Conservation (phyloP, 2,797 vertebrate genomes). For the Oryzias sinensis region DNA sequence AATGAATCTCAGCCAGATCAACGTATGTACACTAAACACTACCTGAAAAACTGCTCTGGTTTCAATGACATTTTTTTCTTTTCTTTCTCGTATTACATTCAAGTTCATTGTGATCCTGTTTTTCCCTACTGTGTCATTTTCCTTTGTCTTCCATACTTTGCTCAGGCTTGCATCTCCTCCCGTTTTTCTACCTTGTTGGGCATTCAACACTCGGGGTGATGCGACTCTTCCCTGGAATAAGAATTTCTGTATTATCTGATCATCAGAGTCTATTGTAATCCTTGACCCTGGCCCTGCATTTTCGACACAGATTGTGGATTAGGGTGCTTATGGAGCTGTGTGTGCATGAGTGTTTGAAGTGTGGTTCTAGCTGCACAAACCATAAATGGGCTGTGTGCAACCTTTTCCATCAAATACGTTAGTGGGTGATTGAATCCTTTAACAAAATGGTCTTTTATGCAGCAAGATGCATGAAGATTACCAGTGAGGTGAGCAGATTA, state of each 20-base stretch:
- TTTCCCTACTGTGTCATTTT: neutral
- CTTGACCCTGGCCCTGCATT: slow-evolving; percentile 83
- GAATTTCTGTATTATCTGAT: slow-evolving; percentile 83
- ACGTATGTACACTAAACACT: neutral
- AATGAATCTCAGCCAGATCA: neutral
- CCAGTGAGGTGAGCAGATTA: no score
- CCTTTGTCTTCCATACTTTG: neutral
- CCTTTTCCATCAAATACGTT: neutral
- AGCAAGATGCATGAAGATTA: neutral
- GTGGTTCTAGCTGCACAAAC: neutral
- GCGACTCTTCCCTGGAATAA: slow-evolving; percentile 74
- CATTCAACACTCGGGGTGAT: slow-evolving; percentile 63
- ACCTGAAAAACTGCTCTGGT: neutral
- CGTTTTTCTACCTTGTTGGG: slow-evolving; percentile 27
- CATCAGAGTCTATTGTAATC: slow-evolving; percentile 83
- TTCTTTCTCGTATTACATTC: neutral
- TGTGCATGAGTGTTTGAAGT: slow-evolving; percentile 16
- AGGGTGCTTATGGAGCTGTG: slow-evolving; percentile 49
- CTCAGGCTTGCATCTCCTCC: slow-evolving; percentile 5
- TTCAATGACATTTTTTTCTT: neutral
- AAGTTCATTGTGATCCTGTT: neutral
- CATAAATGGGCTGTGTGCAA: neutral
- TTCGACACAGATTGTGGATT: slow-evolving; percentile 82
- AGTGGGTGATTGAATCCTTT: neutral
- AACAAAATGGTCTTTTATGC: neutral